Base-by-base conservation (phyloP, 2,797 vertebrate genomes). In the Synanceia verrucosa region DNA sequence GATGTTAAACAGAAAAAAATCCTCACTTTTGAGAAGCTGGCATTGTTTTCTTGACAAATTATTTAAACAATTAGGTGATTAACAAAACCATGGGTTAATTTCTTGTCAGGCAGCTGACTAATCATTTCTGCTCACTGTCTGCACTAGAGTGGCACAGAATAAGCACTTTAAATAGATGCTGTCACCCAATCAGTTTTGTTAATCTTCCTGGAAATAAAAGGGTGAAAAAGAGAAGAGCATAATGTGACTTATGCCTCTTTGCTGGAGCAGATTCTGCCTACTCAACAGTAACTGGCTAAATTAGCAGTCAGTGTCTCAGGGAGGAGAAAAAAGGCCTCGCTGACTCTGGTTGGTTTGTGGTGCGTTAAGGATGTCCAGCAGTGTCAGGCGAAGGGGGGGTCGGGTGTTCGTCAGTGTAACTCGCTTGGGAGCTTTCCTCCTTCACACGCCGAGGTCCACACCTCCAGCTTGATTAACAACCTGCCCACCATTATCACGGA, bases 401-500 rank as follows among this genome's bases (percentile, higher is more conserved):
- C 3, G 5, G 28, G 44, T 5, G 63, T 65, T 78, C 24, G 46
- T 84, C 84, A 81, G 76, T 53, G 63, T 76, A 81, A 75, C 81
- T 85, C 81, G 63, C 89, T 72, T 72, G 84, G 86, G 73, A 88
- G 85, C 73, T 47, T 82, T 76, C 70, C 63, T 74, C 81, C 81
- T 81, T 78, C 57, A 64, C 74, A 82, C 67, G 36, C 70, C 50
- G 21, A 48, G 29, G 70, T 91, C 79, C 69, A 72, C 76, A 85
- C 85, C 88, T 90, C 91, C 86, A 82, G 79, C 82, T 79, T 91
- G 89, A 92, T 94, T 94, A 93, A 90, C 92, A 90, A 83, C 85
- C 91, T 91, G 90, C 89, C 86, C 78, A 56, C 83, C 75, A 69
- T 88, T 90, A 91, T 73, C 82, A 67, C 64, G 78, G 81, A 91